Base-by-base conservation (phyloP, 1,140 invertebrate genomes). In the Trichonephila inaurata region DNA sequence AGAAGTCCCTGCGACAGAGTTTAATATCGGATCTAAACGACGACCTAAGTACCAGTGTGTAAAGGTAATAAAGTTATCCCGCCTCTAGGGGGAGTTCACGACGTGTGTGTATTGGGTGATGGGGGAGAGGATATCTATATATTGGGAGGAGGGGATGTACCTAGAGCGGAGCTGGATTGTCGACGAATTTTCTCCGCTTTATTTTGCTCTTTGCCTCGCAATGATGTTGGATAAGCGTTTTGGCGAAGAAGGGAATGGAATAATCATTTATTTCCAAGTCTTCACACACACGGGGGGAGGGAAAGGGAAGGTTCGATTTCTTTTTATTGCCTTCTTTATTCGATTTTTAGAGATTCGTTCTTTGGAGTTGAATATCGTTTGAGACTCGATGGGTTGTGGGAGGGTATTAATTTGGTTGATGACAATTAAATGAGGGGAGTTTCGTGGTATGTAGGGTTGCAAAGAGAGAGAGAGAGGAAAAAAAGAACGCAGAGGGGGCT, bases 61-160 rank as follows among this genome's bases (percentile, higher is more conserved):
- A 93, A 93, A 93, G 91, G 91, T 93, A 93, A 93, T 93, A 93
- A 93, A 93, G 91, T 93, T 93, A 93, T 93, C 91, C 91, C 91
- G 91, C 91, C 91, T 93, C 91, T 86, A 85, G 91, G 91, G 44
- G 40, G 69, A 81, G 44, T 10, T 77, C 24, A 18, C 24, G 69
- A 77, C 69, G 44, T 89, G 58, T 90, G 72, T 90, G 64, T 72
- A 40, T 88, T 62, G 28, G 69, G 40, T 8, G 33, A 83, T 19
- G 40, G 19, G 24, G 12, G 4, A 4, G 12, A n/a, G 60, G 85
- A 12, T 83, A 44, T 62, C n/a, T 62, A 40, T 91, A 64, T 82
- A 83, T 83, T 14, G 24, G 40, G 7, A 40, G n/a, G 24, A 28
- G 40, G 51, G 28, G 69, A 77, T 77, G 69, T 77, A 77, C 69